A percentile compares a stretch with the other conserved stretches of the same genome.
Conservation (phyloP, 2,797 vertebrate species). For the Amphiprion clarkii region DNA sequence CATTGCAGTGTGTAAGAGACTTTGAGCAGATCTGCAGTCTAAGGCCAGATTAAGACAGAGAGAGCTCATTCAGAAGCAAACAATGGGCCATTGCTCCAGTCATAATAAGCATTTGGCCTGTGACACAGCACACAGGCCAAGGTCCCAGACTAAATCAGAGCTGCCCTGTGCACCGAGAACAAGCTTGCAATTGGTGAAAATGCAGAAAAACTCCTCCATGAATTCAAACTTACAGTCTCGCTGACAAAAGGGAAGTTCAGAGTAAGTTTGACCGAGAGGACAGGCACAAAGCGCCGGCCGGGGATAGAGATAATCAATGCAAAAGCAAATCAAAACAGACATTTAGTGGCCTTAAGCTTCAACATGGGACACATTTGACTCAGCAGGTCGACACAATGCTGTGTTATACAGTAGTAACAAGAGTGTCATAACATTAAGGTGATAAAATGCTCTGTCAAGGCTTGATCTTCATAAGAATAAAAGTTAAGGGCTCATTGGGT, state of each 20-base stretch:
- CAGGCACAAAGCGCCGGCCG: neutral
- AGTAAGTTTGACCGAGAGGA: constrained; percentile 21
- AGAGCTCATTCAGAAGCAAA: constrained; percentile 81
- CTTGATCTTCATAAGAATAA: constrained; percentile 47
- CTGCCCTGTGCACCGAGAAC: constrained; percentile 40
- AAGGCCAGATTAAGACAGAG: constrained; percentile 83
- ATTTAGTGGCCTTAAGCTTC: constrained; percentile 74
- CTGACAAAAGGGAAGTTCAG: constrained; percentile 29
- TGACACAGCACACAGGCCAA: constrained; percentile 68
- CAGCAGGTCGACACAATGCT: constrained; percentile 49
- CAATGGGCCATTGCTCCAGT: constrained; percentile 84
- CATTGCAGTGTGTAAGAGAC: constrained; percentile 73
- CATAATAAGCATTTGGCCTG: constrained; percentile 81
- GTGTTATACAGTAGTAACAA: constrained; percentile 42
- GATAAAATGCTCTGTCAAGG: constrained; percentile 47
- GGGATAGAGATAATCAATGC: constrained; percentile 51
- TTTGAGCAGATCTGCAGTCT: constrained; percentile 81
- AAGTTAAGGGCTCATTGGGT: constrained; percentile 54
- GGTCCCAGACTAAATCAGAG: constrained; percentile 62
- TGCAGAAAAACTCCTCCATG: constrained; percentile 33
- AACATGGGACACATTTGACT: constrained; percentile 63
- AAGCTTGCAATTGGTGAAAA: constrained; percentile 46
- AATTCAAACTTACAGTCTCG: constrained; percentile 34
- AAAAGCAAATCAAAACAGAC: constrained; percentile 57
- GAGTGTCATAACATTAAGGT: constrained; percentile 50